phyloP scores from a whole-genome alignment of 1,140 invertebrate species.

The Cylas formicarius region DNA sequence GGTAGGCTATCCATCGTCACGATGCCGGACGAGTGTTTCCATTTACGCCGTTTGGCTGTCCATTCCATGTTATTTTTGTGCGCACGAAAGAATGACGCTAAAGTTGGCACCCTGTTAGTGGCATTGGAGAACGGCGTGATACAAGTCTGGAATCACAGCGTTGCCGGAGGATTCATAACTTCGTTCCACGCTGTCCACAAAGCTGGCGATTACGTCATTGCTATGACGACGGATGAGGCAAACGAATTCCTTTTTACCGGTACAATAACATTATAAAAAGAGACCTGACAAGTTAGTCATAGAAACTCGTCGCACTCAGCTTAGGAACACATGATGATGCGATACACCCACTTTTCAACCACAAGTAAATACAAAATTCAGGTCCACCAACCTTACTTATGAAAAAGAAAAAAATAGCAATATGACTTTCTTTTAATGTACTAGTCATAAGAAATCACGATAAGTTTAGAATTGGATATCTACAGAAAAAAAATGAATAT shows the following conservation, averaged over 20 bases:
- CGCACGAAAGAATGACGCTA: constrained; percentile 29
- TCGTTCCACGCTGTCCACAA: constrained; percentile 58
- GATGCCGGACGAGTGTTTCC: constrained; percentile 31
- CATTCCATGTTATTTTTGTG: constrained; percentile 35
- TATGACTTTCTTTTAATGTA: constrained; percentile 3
- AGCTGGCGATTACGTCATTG: constrained; percentile 56
- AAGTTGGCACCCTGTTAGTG: constrained; percentile 53
- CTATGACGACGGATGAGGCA: constrained; percentile 54
- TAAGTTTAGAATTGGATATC: no score
- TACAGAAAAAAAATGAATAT: no score
- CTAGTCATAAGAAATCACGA: no score
- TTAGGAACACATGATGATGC: no score
- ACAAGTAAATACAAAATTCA: no score
- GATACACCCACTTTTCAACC: no score
- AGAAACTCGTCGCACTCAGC: no score
- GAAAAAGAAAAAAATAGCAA: no score
- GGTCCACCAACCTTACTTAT: no score
- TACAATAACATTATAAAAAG: no score
- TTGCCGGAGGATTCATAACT: constrained; percentile 54
- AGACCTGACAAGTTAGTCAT: no score
- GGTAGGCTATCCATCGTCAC: constrained; percentile 24
- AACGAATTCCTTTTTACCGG: constrained; percentile 63
- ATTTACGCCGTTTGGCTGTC: constrained; percentile 30
- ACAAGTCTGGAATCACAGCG: constrained; percentile 66
- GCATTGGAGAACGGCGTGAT: constrained; percentile 59